phyloP scores from a whole-genome alignment of 2,888 invertebrate genomes.

The Cataglyphis livida region DNA sequence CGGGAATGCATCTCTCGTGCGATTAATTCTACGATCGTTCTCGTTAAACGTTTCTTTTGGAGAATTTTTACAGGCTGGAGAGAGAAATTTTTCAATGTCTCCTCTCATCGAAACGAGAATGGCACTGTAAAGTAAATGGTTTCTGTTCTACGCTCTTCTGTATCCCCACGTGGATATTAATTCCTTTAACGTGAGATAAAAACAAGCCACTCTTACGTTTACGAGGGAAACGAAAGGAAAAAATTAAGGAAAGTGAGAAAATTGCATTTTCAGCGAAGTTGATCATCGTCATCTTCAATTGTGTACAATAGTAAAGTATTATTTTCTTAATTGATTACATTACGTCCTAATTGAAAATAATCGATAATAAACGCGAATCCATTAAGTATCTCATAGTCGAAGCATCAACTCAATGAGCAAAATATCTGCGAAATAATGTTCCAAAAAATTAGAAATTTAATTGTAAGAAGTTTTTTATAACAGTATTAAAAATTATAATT shows the following conservation, averaged over 20 bases:
- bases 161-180: slow-evolving; percentile 24
- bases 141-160: slow-evolving; percentile 1
- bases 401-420: background rate
- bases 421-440: background rate
- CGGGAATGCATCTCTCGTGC: slow-evolving; percentile 21
- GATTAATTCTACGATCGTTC: slow-evolving; percentile 45
- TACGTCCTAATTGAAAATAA: background rate
- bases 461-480: background rate
- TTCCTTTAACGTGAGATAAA: slow-evolving; percentile 29
- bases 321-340: slow-evolving; percentile 23
- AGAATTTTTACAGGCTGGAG: slow-evolving; percentile 29
- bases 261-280: slow-evolving; percentile 36
- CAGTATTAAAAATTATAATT: background rate
- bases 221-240: slow-evolving; percentile 29
- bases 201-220: slow-evolving; percentile 18
- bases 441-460: background rate
- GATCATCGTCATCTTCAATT: slow-evolving; percentile 17
- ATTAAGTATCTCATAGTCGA: slow-evolving; percentile 10
- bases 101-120: background rate
- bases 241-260: slow-evolving; percentile 32
- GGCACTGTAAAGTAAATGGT: slow-evolving; percentile 2
- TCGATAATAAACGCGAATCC: background rate
- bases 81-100: slow-evolving; percentile 30
- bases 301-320: background rate
- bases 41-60: background rate